phyloP scores from a whole-genome alignment of 2,797 vertebrate species.

The Pristis pectinata region DNA sequence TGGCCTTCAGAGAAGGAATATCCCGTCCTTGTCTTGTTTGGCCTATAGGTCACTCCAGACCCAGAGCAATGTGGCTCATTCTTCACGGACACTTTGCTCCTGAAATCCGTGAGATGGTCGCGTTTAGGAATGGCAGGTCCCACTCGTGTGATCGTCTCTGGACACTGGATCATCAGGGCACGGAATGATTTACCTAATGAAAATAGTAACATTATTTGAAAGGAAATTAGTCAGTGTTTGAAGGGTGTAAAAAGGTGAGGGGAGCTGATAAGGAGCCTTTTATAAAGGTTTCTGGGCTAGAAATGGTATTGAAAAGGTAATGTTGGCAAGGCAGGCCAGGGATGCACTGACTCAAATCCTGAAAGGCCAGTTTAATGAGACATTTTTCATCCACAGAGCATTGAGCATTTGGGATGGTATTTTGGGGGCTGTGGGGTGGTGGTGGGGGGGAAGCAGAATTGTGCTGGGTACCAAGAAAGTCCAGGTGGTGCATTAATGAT shows the following conservation, averaged over 20 bases:
- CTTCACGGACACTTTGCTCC: too few relatives aligned
- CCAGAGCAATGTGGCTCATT: too few relatives aligned
- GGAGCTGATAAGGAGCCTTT: not conserved
- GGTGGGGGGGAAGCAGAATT: too few relatives aligned
- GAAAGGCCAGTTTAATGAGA: not conserved
- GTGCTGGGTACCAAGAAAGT: too few relatives aligned
- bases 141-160: too few relatives aligned
- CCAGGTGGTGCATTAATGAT: too few relatives aligned
- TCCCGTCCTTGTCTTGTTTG: too few relatives aligned
- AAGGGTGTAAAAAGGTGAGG: not conserved
- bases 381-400: not conserved
- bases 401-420: not conserved
- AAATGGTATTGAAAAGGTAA: not conserved
- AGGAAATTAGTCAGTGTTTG: not conserved
- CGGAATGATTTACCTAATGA: not conserved
- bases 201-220: not conserved
- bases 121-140: too few relatives aligned
- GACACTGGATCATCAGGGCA: not conserved
- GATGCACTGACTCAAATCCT: not conserved
- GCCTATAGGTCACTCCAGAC: too few relatives aligned
- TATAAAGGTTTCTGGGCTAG: not conserved
- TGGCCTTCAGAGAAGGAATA: too few relatives aligned
- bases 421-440: too few relatives aligned
- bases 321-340: not conserved
- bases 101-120: too few relatives aligned